phyloP scores from a whole-genome alignment of 1,140 invertebrate genomes.

The Papilio glaucus region DNA sequence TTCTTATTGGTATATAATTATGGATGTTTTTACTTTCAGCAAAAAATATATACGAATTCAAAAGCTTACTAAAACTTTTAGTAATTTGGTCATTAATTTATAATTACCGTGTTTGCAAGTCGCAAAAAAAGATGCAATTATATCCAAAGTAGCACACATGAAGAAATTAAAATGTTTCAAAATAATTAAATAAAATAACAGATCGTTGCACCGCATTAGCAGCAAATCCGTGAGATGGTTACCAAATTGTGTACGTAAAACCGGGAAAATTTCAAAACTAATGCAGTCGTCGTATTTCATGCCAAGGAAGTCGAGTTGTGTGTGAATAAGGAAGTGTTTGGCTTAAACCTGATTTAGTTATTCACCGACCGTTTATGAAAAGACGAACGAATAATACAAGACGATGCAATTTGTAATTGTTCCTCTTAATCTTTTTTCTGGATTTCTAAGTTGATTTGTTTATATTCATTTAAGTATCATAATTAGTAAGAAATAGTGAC shows the following conservation, averaged over 20 bases:
- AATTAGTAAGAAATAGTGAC: too few relatives aligned
- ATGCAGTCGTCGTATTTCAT: conserved; percentile 12
- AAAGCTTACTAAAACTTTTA: too few relatives aligned
- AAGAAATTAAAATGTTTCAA: neutral
- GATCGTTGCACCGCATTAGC: neutral
- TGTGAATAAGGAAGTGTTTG: conserved; percentile 6
- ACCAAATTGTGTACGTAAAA: conserved; percentile 8
- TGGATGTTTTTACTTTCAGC: too few relatives aligned
- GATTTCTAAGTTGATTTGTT: neutral
- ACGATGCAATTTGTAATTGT: neutral
- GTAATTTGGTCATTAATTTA: too few relatives aligned
- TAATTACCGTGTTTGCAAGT: too few relatives aligned
- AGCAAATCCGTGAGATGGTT: neutral
- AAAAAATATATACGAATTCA: too few relatives aligned
- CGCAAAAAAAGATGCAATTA: neutral
- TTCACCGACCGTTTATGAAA: neutral
- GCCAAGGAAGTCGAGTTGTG: neutral
- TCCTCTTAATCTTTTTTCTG: neutral
- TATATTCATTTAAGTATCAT: too few relatives aligned
- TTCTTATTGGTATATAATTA: too few relatives aligned
- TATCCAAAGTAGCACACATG: neutral
- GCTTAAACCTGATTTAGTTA: conserved; percentile 5
- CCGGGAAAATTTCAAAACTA: conserved; percentile 3
- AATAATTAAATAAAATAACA: neutral
- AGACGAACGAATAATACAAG: neutral